Evolutionary conservation across 2,888 invertebrate genomes (phyloP).

Genomic region (Seira sanloemensis): DNA sequence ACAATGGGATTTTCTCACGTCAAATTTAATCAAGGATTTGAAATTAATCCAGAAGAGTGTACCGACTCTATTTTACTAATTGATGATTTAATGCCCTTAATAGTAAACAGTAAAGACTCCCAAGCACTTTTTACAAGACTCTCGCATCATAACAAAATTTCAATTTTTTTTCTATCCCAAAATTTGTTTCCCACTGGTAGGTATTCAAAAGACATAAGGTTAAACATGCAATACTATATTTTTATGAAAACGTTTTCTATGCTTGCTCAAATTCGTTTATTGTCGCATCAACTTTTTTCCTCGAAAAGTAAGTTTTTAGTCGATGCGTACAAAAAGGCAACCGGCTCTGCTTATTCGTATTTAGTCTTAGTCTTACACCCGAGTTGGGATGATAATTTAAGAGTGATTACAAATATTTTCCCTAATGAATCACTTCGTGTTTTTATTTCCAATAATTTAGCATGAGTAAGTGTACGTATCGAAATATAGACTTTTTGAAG

Average conservation of each 20-base stretch:
- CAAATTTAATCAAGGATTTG: not conserved
- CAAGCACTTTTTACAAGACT: constrained; percentile 41
- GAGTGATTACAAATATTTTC: constrained; percentile 41
- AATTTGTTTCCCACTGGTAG: constrained; percentile 46
- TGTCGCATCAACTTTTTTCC: constrained; percentile 25
- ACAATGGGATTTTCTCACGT: not conserved
- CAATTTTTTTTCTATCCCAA: constrained; percentile 27
- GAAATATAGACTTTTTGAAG: constrained; percentile 35
- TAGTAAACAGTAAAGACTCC: not conserved
- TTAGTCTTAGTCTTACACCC: constrained; percentile 47
- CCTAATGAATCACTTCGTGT: not conserved
- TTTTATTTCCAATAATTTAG: constrained; percentile 8
- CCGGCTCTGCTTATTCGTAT: constrained; percentile 27
- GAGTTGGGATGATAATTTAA: constrained; percentile 28
- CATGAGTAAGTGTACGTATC: constrained; percentile 34
- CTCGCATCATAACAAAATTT: constrained; percentile 30
- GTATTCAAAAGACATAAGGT: constrained; percentile 38
- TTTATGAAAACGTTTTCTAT: constrained; percentile 38
- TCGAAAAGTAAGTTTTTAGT: constrained; percentile 8
- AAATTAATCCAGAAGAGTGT: not conserved
- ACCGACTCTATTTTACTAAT: constrained; percentile 21
- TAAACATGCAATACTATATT: constrained; percentile 47
- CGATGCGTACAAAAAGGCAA: constrained; percentile 53
- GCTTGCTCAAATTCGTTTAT: constrained; percentile 16
- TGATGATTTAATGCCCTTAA: constrained; percentile 47